A percentile compares a stretch with the other conserved stretches of the same genome.
These are phyloP conservation scores for Opisthocomus hoazin DNA, from an alignment of 2,113 vertebrate species.

Conservation along the genomic window DNA sequence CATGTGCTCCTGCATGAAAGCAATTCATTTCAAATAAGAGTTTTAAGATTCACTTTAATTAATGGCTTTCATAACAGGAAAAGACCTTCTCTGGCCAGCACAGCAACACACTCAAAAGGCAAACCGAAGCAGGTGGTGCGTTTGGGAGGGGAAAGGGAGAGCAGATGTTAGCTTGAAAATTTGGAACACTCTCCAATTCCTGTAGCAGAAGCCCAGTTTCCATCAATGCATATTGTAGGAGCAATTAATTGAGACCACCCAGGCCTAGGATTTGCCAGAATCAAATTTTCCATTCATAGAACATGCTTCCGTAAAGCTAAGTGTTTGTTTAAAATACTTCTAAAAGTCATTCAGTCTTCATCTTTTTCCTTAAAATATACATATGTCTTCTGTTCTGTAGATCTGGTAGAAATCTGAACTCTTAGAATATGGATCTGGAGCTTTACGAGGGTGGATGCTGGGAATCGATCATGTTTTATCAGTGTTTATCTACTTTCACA, in stretches of 20 bases:
- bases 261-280: slow-evolving; percentile 25
- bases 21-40: background rate
- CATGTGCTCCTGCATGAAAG: background rate
- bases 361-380: background rate
- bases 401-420: background rate
- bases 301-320: background rate
- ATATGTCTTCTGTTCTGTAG: background rate
- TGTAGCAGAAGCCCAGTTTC: background rate
- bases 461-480: background rate
- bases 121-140: slow-evolving; percentile 51
- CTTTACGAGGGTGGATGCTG: background rate
- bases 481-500: background rate
- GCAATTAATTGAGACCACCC: slow-evolving; percentile 43
- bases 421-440: background rate
- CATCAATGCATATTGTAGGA: slow-evolving; percentile 59
- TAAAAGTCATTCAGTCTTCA: background rate
- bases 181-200: background rate
- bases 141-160: background rate
- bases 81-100: slow-evolving; percentile 27
- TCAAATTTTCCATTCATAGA: background rate
- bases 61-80: slow-evolving; percentile 48
- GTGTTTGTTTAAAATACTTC: background rate
- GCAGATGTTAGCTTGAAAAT: slow-evolving; percentile 55
- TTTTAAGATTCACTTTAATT: slow-evolving; percentile 28
- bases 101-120: slow-evolving; percentile 21